These are phyloP conservation scores for Hassar affinis DNA, from an alignment of 2,113 vertebrate genomes.

Conservation along the genomic window DNA sequence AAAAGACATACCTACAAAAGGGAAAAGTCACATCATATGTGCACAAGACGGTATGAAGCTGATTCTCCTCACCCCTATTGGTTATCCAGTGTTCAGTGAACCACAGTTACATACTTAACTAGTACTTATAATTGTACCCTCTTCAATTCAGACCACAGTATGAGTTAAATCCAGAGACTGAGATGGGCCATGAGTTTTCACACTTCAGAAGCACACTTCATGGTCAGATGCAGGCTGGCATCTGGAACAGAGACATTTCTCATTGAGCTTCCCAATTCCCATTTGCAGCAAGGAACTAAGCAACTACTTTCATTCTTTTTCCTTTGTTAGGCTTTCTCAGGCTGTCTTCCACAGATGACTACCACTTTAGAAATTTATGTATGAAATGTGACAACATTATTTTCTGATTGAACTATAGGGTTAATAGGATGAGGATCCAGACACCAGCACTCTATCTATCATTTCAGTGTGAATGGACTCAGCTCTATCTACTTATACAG, in stretches of 20 bases:
- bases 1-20: not conserved
- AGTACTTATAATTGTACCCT: not conserved
- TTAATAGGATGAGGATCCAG: not conserved
- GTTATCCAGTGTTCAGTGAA: not conserved
- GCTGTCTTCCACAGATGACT: not conserved
- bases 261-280: not conserved
- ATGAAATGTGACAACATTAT: conserved; percentile 9
- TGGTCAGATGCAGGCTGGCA: not conserved
- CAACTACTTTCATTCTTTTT: not conserved
- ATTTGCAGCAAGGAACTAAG: no score
- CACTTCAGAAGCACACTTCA: not conserved
- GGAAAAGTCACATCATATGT: not conserved
- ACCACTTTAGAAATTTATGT: conserved; percentile 9
- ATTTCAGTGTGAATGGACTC: conserved; percentile 16
- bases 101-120: not conserved
- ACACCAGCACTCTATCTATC: not conserved
- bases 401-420: conserved; percentile 22
- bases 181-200: not conserved
- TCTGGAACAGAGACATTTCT: conserved; percentile 6
- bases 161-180: not conserved
- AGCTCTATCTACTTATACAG: conserved; percentile 3
- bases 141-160: not conserved
- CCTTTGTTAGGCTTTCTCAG: not conserved
- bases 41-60: not conserved
- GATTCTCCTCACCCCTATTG: not conserved